A percentile compares a stretch with the other conserved stretches of the same genome.
Conservation (phyloP, 2,888 invertebrate species). For the Allolobophora icterica region DNA sequence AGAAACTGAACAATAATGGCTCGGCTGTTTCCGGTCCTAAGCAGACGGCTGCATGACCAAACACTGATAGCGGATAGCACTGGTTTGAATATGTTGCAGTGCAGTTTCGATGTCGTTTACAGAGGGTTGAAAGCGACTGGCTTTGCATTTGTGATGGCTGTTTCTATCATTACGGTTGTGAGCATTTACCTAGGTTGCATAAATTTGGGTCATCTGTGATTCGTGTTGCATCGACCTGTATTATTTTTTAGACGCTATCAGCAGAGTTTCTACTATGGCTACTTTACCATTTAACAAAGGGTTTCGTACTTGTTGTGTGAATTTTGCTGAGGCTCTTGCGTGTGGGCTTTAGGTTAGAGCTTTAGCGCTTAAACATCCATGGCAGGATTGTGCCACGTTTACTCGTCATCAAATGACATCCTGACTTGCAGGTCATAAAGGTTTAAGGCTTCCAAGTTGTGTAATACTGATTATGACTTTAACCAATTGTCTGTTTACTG, state of each 20-base stretch:
- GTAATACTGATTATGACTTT: neutral
- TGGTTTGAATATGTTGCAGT: neutral
- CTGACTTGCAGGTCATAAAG: neutral
- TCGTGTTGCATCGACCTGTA: neutral
- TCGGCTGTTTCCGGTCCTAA: neutral
- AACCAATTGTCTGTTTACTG: neutral
- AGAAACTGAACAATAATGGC: conserved; percentile 33
- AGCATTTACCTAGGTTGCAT: neutral
- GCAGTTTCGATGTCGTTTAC: neutral
- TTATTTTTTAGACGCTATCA: neutral
- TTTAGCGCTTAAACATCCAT: neutral
- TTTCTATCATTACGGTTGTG: neutral
- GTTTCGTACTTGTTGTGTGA: neutral
- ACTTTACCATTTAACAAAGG: neutral
- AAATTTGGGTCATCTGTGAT: neutral
- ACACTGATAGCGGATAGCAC: neutral
- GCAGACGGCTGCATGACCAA: conserved; percentile 21
- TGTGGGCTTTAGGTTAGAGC: neutral
- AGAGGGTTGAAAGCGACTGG: neutral
- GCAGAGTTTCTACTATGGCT: neutral
- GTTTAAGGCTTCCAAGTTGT: neutral
- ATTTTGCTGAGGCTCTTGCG: neutral
- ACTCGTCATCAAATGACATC: neutral
- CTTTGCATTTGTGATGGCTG: neutral
- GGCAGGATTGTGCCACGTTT: neutral